Base-by-base conservation (phyloP, 2,888 invertebrate species). In the Scaptomyza parva region DNA sequence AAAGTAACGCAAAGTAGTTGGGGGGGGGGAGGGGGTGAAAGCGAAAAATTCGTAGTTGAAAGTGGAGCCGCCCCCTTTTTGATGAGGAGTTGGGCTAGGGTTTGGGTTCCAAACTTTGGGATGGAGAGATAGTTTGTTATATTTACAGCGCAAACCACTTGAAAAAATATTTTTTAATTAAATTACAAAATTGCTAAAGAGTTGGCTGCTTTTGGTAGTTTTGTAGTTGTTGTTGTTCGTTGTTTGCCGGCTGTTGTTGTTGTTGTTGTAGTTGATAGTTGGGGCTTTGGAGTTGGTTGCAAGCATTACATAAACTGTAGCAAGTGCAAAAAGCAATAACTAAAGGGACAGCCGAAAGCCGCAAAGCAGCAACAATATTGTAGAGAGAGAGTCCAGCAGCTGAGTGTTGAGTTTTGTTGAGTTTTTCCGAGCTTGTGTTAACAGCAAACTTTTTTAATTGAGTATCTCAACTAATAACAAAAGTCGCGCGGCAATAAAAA, bases 131-230 rank as follows among this genome's bases (percentile, higher is more conserved):
- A 86, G 83, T 84, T 83, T 86, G 86, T 84, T 88, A 86, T 88
- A 79, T 83, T 86, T 85, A 83, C 86, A 88, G 76, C 84, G 81
- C 70, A 80, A 85, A 85, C 84, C 84, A 85, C 88, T 85, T 85
- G 86, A 88, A 88, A 81, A 84, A 85, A 85, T 88, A 88, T 86
- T 88, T 85, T 86, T 85, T 88, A 85, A 85, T 85, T 85, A 88
- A 85, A 85, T 85, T 88, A 85, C 88, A 76, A 85, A 85, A 85
- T 80, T 88, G 73, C 86, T 83, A 88, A 85, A 85, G 88, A 85
- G 84, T 83, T 87, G 73, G 61, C 51, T 63, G 63, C 61, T 63
- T 50, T 55, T 67, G 43, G 55, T 54, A n/a, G n/a, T n/a, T n/a
- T n/a, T 63, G 45, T 33, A 40, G 50, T 20, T 65, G 37, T 20